Evolutionary conservation across 2,113 vertebrate species (phyloP), one percentile per base, ranked within the genome.

Genomic region (Acanthochromis polyacanthus): DNA sequence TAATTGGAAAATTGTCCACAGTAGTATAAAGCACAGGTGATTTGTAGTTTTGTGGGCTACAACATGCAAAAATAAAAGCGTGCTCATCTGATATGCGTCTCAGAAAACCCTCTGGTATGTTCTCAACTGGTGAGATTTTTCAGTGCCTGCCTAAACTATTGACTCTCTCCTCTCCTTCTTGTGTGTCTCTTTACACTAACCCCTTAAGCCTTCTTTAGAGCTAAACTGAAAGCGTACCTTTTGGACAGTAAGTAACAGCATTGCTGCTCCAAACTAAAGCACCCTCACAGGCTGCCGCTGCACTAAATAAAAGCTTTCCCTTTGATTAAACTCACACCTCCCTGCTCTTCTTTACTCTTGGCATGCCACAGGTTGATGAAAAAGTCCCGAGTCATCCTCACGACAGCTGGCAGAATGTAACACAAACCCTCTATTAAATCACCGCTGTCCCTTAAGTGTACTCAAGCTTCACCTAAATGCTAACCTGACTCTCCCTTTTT

Each of bases 221-320:
- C 93, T 93, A 94, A 93, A 92, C 92, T 94, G 85, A 94, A 94
- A 93, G 83, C 93, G 20, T 93, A 89, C 87, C 85, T 94, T 11
- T 80, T 80, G 64, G 92, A 94, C 87, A 94, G 95, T 95, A 93
- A 95, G 94, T 96, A 67, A 82, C 63, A 36, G 78, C 30, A 10
- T 71, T 78, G 10, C 14, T 30, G 30, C 30, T 30, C 30, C 30
- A 45, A 15, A 51, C 20, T 22, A 5, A 69, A 46, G 46, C 53
- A 32, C 52, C n/a, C 25, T 48, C 58, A 51, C 68, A 8, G 32
- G 32, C 32, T 43, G 25, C 14, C 40, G 56, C 25, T 36, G 67
- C 71, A 56, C 80, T 52, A 46, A 3, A 36, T 19, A 6, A 61
- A 67, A 12, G 38, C 52, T 38, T 9, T 4, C 51, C 59, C 6